These are phyloP conservation scores for Muricea muricata DNA, from an alignment of 92 coral and sea anemone species.

Conservation along the genomic window DNA sequence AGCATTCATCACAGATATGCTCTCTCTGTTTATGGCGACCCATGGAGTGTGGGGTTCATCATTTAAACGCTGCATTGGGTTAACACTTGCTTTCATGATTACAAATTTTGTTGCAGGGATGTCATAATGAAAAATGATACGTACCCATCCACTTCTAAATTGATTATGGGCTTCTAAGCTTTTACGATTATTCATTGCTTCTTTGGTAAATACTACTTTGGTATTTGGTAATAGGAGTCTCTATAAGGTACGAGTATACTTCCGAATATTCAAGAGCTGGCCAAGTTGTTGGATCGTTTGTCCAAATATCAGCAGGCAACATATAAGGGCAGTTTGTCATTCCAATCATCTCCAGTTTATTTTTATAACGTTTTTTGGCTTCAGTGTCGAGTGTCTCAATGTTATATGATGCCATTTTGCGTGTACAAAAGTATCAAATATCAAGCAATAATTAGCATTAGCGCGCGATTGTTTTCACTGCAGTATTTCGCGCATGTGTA, in stretches of 20 bases:
- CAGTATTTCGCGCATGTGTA: background rate
- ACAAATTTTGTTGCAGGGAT: background rate
- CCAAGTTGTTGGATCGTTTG: conserved; percentile 52
- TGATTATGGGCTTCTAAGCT: conserved; percentile 2
- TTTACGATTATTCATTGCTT: conserved; percentile 36
- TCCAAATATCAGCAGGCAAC: conserved; percentile 37
- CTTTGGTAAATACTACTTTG: conserved; percentile 50
- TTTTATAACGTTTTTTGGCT: background rate
- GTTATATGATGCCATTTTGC: background rate
- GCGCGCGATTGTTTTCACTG: background rate
- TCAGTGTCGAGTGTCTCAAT: background rate
- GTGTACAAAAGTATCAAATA: background rate
- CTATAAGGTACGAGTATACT: conserved; percentile 49
- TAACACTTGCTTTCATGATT: conserved; percentile 47
- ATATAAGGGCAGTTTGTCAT: background rate
- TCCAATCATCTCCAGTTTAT: background rate
- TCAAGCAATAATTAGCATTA: background rate
- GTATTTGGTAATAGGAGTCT: too few species aligned
- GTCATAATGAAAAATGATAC: background rate
- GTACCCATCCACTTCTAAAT: background rate
- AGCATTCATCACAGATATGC: conserved; percentile 37
- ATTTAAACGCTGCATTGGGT: conserved; percentile 51
- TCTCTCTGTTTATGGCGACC: conserved; percentile 55
- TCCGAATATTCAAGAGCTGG: conserved; percentile 51
- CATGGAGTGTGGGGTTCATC: conserved; percentile 54